Evolutionary conservation across 2,797 vertebrate species (phyloP).

Genomic region (Meriones psammophilus): DNA sequence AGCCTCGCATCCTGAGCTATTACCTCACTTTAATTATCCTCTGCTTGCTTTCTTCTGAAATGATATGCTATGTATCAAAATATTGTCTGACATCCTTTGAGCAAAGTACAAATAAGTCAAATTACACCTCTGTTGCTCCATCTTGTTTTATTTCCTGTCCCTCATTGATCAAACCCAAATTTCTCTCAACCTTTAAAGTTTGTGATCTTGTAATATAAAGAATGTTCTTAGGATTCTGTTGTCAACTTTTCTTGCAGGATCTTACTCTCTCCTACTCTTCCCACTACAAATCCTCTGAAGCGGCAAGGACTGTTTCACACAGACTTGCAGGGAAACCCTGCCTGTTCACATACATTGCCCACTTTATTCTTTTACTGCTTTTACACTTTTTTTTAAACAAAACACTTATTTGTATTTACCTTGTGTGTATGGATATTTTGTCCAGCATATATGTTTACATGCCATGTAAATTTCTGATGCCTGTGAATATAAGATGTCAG

Average conservation of each 20-base stretch:
- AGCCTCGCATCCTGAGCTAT: background rate
- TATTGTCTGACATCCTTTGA: background rate
- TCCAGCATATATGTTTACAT: background rate
- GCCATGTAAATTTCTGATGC: background rate
- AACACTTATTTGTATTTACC: background rate
- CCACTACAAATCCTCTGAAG: background rate
- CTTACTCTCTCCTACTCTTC: background rate
- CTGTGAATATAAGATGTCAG: background rate
- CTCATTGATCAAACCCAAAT: background rate
- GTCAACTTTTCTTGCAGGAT: background rate
- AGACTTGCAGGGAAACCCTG: background rate
- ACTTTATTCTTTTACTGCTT: conserved; percentile 31
- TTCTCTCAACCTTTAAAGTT: conserved; percentile 2
- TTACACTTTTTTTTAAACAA: background rate
- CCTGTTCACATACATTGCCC: background rate
- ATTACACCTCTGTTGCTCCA: background rate
- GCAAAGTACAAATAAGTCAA: conserved; percentile 22
- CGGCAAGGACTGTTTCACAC: background rate
- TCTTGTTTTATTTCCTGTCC: background rate
- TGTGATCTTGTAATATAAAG: conserved; percentile 10
- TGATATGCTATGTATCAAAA: conserved; percentile 16
- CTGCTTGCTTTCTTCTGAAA: background rate
- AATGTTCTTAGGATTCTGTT: background rate
- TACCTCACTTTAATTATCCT: background rate
- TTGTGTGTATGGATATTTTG: background rate